These are phyloP conservation scores for Mastomys natalensis DNA, from an alignment of 2,113 vertebrate genomes.

Conservation along the genomic window DNA sequence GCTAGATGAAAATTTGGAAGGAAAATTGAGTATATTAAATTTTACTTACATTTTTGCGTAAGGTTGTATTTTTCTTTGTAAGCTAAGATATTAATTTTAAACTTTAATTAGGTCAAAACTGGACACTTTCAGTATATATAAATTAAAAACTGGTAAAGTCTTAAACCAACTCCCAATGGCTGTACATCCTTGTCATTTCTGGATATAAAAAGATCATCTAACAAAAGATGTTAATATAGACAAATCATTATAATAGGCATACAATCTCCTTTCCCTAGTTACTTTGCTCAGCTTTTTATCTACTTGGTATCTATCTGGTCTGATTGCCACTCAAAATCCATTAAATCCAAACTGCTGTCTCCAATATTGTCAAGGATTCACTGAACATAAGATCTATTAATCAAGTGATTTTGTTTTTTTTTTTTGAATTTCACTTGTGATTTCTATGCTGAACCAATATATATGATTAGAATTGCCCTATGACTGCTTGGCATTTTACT, in stretches of 20 bases:
- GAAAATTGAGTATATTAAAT: conserved; percentile 2
- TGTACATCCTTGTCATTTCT: conserved; percentile 1
- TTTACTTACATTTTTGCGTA: conserved; percentile 54
- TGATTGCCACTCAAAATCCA: conserved; percentile 3
- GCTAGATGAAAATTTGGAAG: conserved; percentile 14
- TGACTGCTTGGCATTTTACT: neutral
- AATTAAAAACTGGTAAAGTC: conserved; percentile 16
- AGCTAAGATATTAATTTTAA: conserved; percentile 35
- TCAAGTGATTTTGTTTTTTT: neutral
- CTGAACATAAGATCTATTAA: neutral
- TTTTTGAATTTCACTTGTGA: neutral
- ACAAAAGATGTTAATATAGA: conserved; percentile 20
- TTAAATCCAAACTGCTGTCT: neutral
- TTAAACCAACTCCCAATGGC: neutral
- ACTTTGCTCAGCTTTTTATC: neutral
- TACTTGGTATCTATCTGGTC: neutral
- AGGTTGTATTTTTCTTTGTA: conserved; percentile 61
- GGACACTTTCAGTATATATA: conserved; percentile 25
- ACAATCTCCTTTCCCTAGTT: neutral
- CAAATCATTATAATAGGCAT: neutral
- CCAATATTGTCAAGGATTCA: neutral
- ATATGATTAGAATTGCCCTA: neutral
- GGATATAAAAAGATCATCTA: conserved; percentile 7
- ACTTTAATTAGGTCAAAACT: conserved; percentile 53
- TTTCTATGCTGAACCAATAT: neutral